Conservation (phyloP, 2,888 invertebrate species). For the Pilophorus perplexus region DNA sequence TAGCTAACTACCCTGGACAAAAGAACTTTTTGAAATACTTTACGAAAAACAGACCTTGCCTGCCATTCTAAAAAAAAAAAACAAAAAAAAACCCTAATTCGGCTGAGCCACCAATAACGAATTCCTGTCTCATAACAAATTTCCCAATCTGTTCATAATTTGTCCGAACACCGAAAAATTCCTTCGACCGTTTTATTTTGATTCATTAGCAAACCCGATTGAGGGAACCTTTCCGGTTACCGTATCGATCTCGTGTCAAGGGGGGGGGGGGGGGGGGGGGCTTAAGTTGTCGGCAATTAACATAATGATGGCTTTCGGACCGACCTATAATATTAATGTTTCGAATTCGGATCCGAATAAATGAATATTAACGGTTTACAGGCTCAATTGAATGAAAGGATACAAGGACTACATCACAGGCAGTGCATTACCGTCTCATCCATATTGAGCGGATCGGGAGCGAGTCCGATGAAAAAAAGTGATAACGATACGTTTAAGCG, state of each 20-base stretch:
- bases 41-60: too few species aligned
- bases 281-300: slow-evolving; percentile 31
- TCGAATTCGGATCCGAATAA: slow-evolving; percentile 33
- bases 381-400: slow-evolving; percentile 37
- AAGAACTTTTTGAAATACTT: too few species aligned
- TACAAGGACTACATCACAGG: slow-evolving; percentile 33
- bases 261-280: background rate
- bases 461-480: slow-evolving; percentile 30
- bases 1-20: too few species aligned
- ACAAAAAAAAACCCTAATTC: too few species aligned
- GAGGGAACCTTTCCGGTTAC: background rate
- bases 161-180: too few species aligned
- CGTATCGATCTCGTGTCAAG: background rate
- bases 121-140: too few species aligned
- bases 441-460: slow-evolving; percentile 32
- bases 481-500: slow-evolving; percentile 28
- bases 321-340: slow-evolving; percentile 35
- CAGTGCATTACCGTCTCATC: slow-evolving; percentile 10
- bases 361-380: slow-evolving; percentile 36
- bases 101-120: too few species aligned
- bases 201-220: background rate
- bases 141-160: too few species aligned
- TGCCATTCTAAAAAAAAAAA: too few species aligned
- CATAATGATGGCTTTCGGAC: slow-evolving; percentile 21
- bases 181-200: too few species aligned